These are phyloP conservation scores for Pelochelys cantorii DNA, from an alignment of 2,797 vertebrate genomes.

Conservation along the genomic window DNA sequence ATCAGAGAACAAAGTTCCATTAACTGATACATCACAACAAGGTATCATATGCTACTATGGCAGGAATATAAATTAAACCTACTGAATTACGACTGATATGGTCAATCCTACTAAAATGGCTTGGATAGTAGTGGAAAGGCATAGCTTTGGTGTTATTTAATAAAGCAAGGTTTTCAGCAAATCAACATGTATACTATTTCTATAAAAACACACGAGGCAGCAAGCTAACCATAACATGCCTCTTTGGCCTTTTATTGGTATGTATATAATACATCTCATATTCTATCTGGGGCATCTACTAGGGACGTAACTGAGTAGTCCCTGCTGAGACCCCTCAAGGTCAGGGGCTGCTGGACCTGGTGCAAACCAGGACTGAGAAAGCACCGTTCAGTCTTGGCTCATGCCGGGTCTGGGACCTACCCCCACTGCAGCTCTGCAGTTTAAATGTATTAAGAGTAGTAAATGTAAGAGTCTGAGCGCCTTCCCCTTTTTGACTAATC, in stretches of 20 bases:
- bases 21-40: not conserved
- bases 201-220: not conserved
- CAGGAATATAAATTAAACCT: not conserved
- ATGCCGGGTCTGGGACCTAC: too few species aligned
- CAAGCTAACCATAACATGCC: not conserved
- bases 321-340: too few species aligned
- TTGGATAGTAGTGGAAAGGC: not conserved
- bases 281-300: not conserved
- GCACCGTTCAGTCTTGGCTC: too few species aligned
- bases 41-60: not conserved
- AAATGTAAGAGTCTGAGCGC: too few species aligned
- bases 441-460: too few species aligned
- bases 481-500: too few species aligned
- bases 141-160: not conserved
- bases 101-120: not conserved
- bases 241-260: not conserved
- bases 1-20: not conserved
- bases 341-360: too few species aligned
- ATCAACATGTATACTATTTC: not conserved
- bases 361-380: too few species aligned
- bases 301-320: too few species aligned
- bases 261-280: not conserved
- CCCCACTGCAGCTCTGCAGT: too few species aligned
- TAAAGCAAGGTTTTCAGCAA: not conserved
- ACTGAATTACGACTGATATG: not conserved